Base-by-base conservation (phyloP, 2,113 vertebrate species). In the Mesitornis unicolor region DNA sequence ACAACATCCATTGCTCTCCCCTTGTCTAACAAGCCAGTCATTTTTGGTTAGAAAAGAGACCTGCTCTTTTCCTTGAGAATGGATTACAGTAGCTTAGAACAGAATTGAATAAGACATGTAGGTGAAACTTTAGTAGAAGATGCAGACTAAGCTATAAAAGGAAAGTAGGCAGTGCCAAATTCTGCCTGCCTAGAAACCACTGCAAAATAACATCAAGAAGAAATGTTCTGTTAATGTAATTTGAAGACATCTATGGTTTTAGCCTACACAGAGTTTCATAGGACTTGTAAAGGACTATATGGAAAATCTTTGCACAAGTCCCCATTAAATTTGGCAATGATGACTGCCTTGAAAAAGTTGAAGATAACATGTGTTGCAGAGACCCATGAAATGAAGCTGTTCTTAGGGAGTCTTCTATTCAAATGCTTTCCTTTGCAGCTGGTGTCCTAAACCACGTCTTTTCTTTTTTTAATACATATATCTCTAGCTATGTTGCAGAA, bases 311-410 rank as follows among this genome's bases (percentile, higher is more conserved):
- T 63, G 51, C 40, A 33, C 19, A 50, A 50, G 8, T 53, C 35
- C 10, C 22, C 33, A 7, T 82, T 94, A 51, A 74, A 75, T 84
- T 89, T 91, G 68, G 19, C 59, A 73, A 9, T 53, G 33, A 43
- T 81, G 38, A 40, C 47, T 83, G 20, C 36, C 94, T 91, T 80
- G 51, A 65, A 94, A 81, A 45, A 69, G 24, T 71, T 88, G 57
- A 69, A 83, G 75, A 50, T 76, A 64, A 60, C 3, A 1, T 31
- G 4, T 53, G 17, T 68, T 95, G 5, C 33, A 77, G 20, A 87
- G 64, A 69, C 22, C 5, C 64, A 4, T 63, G 57, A 89, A 95
- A 78, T 43, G 5, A 75, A 70, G 29, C 47, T 67, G 7, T 57
- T 73, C 15, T 50, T n/a, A 38, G 12, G 29, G 54, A n/a, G 13